These are phyloP conservation scores for Sapajus apella DNA, from an alignment of 2,113 vertebrate genomes.

Conservation along the genomic window DNA sequence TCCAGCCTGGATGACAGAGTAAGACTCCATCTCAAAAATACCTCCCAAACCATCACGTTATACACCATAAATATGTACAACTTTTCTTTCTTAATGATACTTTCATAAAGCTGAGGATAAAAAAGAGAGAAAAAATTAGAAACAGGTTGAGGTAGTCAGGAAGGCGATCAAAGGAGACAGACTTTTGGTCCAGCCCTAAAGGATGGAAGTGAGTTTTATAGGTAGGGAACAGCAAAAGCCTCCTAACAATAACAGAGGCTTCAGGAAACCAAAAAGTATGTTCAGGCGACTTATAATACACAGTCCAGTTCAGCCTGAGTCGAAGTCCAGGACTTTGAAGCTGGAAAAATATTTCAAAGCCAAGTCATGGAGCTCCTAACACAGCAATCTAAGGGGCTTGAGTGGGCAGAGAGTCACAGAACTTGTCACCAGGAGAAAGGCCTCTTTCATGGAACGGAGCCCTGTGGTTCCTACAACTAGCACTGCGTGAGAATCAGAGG, in stretches of 20 bases:
- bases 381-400: not conserved
- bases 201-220: not conserved
- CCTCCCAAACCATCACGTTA: not conserved
- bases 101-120: not conserved
- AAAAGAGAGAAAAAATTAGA: not conserved
- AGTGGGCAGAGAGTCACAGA: not conserved
- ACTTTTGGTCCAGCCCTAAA: not conserved
- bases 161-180: not conserved
- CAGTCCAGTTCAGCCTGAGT: not conserved
- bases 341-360: not conserved
- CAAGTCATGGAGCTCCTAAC: not conserved
- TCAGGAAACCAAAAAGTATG: not conserved
- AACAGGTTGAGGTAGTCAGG: not conserved
- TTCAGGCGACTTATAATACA: not conserved
- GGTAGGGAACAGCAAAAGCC: not conserved
- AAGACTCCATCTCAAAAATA: too few species aligned
- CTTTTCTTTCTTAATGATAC: not conserved
- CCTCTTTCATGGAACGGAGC: not conserved
- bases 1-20: too few species aligned
- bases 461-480: not conserved
- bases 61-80: not conserved
- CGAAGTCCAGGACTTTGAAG: not conserved
- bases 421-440: not conserved
- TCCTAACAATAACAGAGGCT: not conserved
- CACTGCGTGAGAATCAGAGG: not conserved